Base-by-base conservation (phyloP, 2,797 vertebrate species). In the Falco naumanni region DNA sequence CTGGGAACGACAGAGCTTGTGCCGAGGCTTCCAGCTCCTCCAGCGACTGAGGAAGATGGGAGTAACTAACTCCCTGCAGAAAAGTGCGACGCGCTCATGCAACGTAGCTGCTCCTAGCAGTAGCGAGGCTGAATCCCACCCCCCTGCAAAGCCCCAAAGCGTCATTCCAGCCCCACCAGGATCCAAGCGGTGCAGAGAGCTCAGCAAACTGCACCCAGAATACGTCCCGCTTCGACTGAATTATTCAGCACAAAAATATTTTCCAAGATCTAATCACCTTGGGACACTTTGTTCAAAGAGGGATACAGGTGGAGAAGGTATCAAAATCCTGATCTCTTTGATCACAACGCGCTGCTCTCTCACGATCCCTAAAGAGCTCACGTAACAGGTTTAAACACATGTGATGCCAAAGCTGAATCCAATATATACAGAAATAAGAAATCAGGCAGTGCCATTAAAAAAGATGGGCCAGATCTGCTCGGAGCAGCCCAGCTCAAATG, bases 61-160 rank as follows among this genome's bases (percentile, higher is more conserved):
- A 65, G 34, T 24, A 65, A 45, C n/a, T 9, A 53, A 66, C 10
- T 12, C 63, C 12, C 34, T 4, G 43, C 28, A 47, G 31, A 59
- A 74, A 66, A 25, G 16, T 1, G 7, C 7, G 34, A 59, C 0
- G 8, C 6, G 33, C 43, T 60, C 17, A 3, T 3, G 33, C n/a
- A 75, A 63, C 0, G 17, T 1, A 24, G 68, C 16, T 47, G 47
- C 37, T 66, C 57, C 37, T 4, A 10, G 11, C 29, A 80, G 41
- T 0, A 1, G 22, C 0, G 33, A n/a, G 71, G 80, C 41, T 72
- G 77, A 19, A 72, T 43, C 18, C 3, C 5, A 8, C 11, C 15
- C 26, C 6, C 2, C 14, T 0, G 11, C 68, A 57, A 51, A 48
- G 75, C 37, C 59, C 60, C 64, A 41, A 34, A 37, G 12, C 12